Percentiles rank a stretch among this genome's conserved stretches.
phyloP scores from a whole-genome alignment of 1,140 invertebrate species.

The Hyphantria cunea region DNA sequence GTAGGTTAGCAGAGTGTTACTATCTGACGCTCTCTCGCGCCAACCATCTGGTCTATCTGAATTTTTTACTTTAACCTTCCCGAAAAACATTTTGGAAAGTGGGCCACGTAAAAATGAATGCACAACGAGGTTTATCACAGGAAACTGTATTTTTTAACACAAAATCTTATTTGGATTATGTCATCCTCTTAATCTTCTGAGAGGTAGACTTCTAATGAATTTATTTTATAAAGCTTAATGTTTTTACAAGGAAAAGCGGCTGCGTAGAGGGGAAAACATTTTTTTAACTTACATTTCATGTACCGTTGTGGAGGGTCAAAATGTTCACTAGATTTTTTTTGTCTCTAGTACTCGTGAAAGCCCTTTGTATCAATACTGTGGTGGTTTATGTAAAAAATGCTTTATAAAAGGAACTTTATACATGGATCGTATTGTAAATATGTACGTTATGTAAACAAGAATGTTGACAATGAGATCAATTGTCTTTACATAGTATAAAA shows the following conservation, averaged over 20 bases:
- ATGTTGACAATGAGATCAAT: too few species aligned
- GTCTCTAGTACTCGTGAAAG: too few species aligned
- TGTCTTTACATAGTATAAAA: too few species aligned
- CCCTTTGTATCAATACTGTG: too few species aligned
- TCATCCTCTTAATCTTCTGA: constrained; percentile 16
- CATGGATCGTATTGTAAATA: too few species aligned
- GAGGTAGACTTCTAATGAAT: constrained; percentile 13
- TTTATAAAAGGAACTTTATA: too few species aligned
- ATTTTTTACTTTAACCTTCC: constrained; percentile 23
- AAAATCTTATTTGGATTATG: constrained; percentile 25
- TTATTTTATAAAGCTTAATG: constrained; percentile 9
- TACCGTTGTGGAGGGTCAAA: too few species aligned
- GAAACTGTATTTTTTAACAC: constrained; percentile 15
- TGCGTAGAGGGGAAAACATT: too few species aligned
- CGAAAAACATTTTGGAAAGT: constrained; percentile 14
- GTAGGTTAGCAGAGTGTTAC: constrained; percentile 23
- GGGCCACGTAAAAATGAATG: constrained; percentile 25
- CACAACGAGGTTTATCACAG: constrained; percentile 22
- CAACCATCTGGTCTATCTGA: constrained; percentile 24
- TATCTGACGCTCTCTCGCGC: constrained; percentile 17
- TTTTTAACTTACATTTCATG: too few species aligned
- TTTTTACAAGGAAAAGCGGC: constrained; percentile 1
- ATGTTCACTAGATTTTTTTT: too few species aligned
- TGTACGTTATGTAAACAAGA: too few species aligned
- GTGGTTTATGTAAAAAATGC: too few species aligned